A percentile compares a stretch with the other conserved stretches of the same genome.
Conservation (phyloP, 2,113 vertebrate species). For the Gasterosteus aculeatus region DNA sequence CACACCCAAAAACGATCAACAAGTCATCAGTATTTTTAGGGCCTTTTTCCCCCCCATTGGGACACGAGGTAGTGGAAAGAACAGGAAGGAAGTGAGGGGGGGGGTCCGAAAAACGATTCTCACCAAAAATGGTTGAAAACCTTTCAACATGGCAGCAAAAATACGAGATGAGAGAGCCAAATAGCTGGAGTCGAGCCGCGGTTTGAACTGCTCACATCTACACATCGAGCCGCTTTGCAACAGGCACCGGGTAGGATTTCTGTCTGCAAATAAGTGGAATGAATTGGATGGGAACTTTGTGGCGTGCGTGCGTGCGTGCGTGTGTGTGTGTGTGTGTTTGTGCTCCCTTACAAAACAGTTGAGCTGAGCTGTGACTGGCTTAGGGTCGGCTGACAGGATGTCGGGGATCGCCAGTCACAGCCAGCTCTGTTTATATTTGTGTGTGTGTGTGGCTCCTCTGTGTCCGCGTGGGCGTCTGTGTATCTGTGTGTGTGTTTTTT, state of each 20-base stretch:
- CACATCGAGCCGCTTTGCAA: constrained; percentile 19
- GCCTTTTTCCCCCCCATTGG: constrained; percentile 27
- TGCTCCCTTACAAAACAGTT: constrained; percentile 22
- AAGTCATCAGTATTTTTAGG: constrained; percentile 50
- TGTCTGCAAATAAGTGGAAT: constrained; percentile 32
- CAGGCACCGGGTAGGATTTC: constrained; percentile 8
- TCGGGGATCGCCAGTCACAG: constrained; percentile 55
- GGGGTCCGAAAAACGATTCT: constrained; percentile 16
- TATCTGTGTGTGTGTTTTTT: constrained; percentile 24
- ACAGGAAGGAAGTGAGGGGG: constrained; percentile 36
- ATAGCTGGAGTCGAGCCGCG: background rate
- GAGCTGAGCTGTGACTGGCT: constrained; percentile 50
- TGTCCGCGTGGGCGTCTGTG: constrained; percentile 58
- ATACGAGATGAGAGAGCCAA: background rate
- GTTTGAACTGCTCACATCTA: background rate
- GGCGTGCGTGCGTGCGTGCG: background rate
- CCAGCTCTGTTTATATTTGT: constrained; percentile 48
- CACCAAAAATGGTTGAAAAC: constrained; percentile 16
- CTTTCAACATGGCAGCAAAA: constrained; percentile 1
- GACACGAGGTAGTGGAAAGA: constrained; percentile 20
- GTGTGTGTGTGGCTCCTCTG: constrained; percentile 47
- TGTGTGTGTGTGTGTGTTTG: constrained; percentile 2
- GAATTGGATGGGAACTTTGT: background rate
- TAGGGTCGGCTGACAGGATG: constrained; percentile 67
- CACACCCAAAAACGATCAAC: constrained; percentile 7